A percentile compares a stretch with the other conserved stretches of the same genome.
phyloP scores from a whole-genome alignment of 2,797 vertebrate species.

The Sylvilagus floridanus region DNA sequence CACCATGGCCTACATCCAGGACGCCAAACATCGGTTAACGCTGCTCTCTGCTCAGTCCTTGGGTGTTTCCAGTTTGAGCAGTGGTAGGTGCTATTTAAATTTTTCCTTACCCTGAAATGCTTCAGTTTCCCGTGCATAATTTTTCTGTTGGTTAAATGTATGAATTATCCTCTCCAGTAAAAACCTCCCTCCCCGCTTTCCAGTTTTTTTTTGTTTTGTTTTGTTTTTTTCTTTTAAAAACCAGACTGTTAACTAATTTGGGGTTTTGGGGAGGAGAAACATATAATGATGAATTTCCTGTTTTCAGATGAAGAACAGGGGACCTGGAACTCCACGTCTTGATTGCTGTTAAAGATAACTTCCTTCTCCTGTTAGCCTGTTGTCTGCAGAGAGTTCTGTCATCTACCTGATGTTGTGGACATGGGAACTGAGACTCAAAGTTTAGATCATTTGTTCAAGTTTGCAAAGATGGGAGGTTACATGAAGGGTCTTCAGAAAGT shows the following conservation, averaged over 20 bases:
- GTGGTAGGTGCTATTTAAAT: slow-evolving; percentile 86
- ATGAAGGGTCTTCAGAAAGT: no score
- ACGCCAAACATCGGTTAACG: slow-evolving; percentile 88
- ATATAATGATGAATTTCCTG: not conserved
- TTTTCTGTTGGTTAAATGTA: not conserved
- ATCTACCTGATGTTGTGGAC: not conserved
- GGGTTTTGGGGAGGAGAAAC: slow-evolving; percentile 19
- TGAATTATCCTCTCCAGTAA: not conserved
- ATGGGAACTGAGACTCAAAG: not conserved
- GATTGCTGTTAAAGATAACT: slow-evolving; percentile 5
- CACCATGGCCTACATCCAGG: slow-evolving; percentile 93
- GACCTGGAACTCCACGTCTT: not conserved
- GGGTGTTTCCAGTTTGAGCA: slow-evolving; percentile 91
- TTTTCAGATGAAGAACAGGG: not conserved
- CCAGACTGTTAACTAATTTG: not conserved
- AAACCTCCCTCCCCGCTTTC: not conserved
- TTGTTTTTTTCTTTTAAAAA: slow-evolving; percentile 30
- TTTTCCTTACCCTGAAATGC: not conserved
- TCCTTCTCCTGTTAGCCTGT: not conserved
- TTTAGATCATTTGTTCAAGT: not conserved
- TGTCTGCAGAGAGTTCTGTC: not conserved
- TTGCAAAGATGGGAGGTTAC: not conserved
- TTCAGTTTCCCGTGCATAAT: not conserved
- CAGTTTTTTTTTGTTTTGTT: not conserved
- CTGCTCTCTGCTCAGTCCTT: slow-evolving; percentile 94